A percentile compares a stretch with the other conserved stretches of the same genome.
These are phyloP conservation scores for Ricordea florida DNA, from an alignment of 92 coral and sea anemone genomes.

Conservation along the genomic window DNA sequence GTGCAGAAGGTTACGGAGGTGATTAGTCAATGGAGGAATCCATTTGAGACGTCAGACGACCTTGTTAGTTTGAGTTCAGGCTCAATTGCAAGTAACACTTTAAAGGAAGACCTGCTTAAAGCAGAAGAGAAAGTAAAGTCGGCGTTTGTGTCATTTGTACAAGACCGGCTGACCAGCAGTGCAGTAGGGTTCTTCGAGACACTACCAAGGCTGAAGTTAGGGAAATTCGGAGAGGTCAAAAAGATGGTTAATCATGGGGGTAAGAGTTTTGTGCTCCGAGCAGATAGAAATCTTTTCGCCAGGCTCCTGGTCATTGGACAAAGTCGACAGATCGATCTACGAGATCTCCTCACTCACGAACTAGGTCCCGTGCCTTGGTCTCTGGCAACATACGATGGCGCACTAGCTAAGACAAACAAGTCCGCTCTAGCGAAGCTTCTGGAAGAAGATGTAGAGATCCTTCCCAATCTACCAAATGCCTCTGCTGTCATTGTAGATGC, in stretches of 20 bases:
- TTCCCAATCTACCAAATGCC: conserved; percentile 37
- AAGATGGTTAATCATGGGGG: conserved; percentile 58
- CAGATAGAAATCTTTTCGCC: conserved; percentile 68
- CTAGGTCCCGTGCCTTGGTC: conserved; percentile 77
- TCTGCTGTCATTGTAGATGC: conserved; percentile 68
- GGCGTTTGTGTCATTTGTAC: conserved; percentile 38
- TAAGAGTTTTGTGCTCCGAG: conserved; percentile 36
- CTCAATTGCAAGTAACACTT: conserved; percentile 33
- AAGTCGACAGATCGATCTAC: conserved; percentile 54
- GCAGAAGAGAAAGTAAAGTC: conserved; percentile 40
- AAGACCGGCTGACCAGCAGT: not conserved
- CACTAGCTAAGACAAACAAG: conserved; percentile 61
- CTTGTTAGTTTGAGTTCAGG: conserved; percentile 61
- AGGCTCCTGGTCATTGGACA: conserved; percentile 67
- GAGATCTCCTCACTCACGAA: conserved; percentile 44
- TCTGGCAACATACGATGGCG: conserved; percentile 54
- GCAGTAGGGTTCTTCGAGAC: conserved; percentile 56
- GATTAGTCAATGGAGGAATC: conserved; percentile 58
- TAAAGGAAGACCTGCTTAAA: conserved; percentile 42
- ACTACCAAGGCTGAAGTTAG: conserved; percentile 64
- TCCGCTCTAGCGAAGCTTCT: conserved; percentile 54
- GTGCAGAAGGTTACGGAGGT: conserved; percentile 62
- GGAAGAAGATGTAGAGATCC: conserved; percentile 46
- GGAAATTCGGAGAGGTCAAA: conserved; percentile 32
- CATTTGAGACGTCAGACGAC: conserved; percentile 61